A percentile compares a stretch with the other conserved stretches of the same genome.
These are phyloP conservation scores for Illadopsis cleaveri DNA, from an alignment of 2,113 vertebrate genomes.

Conservation along the genomic window DNA sequence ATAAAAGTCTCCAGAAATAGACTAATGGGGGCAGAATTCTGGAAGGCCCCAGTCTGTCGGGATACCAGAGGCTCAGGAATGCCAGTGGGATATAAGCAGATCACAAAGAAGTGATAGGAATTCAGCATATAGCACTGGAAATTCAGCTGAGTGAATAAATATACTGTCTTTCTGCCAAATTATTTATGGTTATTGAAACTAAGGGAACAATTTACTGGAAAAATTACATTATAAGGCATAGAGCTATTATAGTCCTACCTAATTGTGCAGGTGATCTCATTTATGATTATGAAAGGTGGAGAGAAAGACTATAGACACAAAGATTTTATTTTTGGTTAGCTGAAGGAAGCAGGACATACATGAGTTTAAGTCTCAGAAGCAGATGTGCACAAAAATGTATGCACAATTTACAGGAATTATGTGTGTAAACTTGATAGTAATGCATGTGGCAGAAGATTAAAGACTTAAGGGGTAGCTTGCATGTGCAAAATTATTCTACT, in stretches of 20 bases:
- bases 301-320: neutral
- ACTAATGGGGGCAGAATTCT: neutral
- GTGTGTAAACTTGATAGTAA: neutral
- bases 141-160: neutral
- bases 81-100: neutral
- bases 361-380: neutral
- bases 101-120: neutral
- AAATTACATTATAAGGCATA: neutral
- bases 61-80: neutral
- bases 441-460: neutral
- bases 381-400: neutral
- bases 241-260: neutral
- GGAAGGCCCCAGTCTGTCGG: neutral
- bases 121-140: neutral
- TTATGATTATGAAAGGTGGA: neutral
- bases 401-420: constrained; percentile 10
- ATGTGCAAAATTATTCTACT: neutral
- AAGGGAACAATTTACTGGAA: neutral
- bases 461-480: neutral
- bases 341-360: neutral
- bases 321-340: neutral
- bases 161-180: neutral
- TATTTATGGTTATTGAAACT: neutral
- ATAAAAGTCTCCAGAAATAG: constrained; percentile 13
- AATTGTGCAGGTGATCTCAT: neutral